Evolutionary conservation across 2,888 invertebrate genomes (phyloP), one percentile per base, ranked within the genome.

Genomic region (Himalopsyche tibetana): DNA sequence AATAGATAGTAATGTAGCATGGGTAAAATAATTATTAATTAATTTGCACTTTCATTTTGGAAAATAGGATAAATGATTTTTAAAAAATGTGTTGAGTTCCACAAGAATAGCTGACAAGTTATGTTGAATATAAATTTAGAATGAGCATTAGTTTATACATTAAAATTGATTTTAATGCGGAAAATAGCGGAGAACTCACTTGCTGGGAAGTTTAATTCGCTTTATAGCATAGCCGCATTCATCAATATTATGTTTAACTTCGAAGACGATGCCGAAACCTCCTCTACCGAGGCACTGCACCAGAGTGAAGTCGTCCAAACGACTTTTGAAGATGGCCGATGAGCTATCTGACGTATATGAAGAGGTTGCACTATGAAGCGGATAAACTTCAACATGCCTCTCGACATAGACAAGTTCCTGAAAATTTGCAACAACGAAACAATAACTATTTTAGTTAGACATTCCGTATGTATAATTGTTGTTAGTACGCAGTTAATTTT

Each of bases 251-350:
- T 99, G 98, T 90, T 95, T 95, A 0, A 97, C 98, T 91, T 99
- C 97, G 91, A 99, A 99, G 0, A 99, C 99, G 3, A 99, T 96
- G 0, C 99, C 99, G 91, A 99, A 99, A 0, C 99, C 99, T 36
- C 99, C 99, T 89, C 95, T 95, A 0, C 98, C 98, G 19, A 98
- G 92, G 89, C 97, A 96, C 88, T 95, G 93, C 51, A 98, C 92
- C 42, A 96, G 95, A 81, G 96, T 96, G 91, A 98, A 99, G 91
- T 99, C 99, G 1, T 94, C 95, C 88, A 95, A 93, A 80, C 98
- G 95, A 2, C 93, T 89, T 92, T 95, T 89, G 90, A 92, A 92
- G 90, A 95, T 91, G 2, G 90, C 88, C 17, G 82, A 89, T 5
- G 87, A 89, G 2, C 89, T 84, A 28, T 85, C 85, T 11, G 28